These are phyloP conservation scores for Stenoptilia bipunctidactyla DNA, from an alignment of 2,888 invertebrate species.

Conservation along the genomic window DNA sequence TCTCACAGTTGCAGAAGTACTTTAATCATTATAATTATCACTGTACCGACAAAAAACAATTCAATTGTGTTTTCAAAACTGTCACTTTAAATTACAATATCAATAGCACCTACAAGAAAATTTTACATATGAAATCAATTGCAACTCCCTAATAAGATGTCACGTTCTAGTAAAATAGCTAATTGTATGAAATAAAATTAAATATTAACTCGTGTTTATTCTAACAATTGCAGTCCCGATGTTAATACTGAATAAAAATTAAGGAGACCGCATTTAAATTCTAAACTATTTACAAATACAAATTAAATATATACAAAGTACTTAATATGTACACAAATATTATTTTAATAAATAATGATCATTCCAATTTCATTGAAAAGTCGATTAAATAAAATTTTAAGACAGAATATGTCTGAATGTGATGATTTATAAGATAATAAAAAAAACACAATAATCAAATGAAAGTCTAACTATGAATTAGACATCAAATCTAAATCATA, in stretches of 20 bases:
- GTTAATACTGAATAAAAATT: constrained; percentile 50
- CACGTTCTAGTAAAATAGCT: too few relatives aligned
- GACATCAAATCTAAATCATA: not conserved
- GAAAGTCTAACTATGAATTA: not conserved
- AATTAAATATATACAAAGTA: constrained; percentile 40
- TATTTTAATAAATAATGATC: constrained; percentile 64
- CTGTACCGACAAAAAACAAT: too few relatives aligned
- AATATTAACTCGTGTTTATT: not conserved
- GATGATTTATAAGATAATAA: constrained; percentile 17
- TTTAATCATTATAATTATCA: too few relatives aligned
- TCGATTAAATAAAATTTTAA: constrained; percentile 43
- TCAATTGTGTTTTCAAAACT: too few relatives aligned
- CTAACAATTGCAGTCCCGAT: constrained; percentile 36
- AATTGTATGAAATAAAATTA: too few relatives aligned
- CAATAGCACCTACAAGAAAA: constrained; percentile 4
- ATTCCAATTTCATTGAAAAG: constrained; percentile 63
- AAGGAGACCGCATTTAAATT: constrained; percentile 11
- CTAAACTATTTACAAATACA: constrained; percentile 43
- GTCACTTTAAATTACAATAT: constrained; percentile 6
- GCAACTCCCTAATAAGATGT: too few relatives aligned
- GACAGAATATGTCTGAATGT: constrained; percentile 36
- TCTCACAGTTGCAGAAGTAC: not conserved
- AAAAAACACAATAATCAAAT: not conserved
- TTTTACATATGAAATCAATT: too few relatives aligned
- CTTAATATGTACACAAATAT: constrained; percentile 33